Evolutionary conservation across 1,140 invertebrate species (phyloP).

Genomic region (Manduca sexta): DNA sequence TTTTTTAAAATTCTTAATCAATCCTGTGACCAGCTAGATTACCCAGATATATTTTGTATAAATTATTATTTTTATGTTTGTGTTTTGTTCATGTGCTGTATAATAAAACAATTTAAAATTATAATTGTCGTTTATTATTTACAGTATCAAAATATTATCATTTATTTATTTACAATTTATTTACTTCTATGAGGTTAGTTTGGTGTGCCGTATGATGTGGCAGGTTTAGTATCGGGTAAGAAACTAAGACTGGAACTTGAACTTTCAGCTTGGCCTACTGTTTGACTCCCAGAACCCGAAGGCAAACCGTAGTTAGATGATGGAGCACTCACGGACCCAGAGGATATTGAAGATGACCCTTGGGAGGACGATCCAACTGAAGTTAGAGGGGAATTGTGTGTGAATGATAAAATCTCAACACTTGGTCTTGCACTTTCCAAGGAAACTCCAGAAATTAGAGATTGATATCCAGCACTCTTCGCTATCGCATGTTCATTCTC

Average conservation of each 20-base stretch:
- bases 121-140: slow-evolving; percentile 29
- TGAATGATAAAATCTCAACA: slow-evolving; percentile 55
- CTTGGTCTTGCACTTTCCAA: slow-evolving; percentile 54
- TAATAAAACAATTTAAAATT: background rate
- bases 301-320: slow-evolving; percentile 31
- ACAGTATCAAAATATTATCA: slow-evolving; percentile 25
- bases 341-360: slow-evolving; percentile 10
- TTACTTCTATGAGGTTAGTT: slow-evolving; percentile 15
- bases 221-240: slow-evolving; percentile 26
- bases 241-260: slow-evolving; percentile 13
- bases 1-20: too few species aligned
- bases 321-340: slow-evolving; percentile 11
- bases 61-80: too few species aligned
- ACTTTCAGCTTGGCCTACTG: slow-evolving; percentile 1
- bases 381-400: slow-evolving; percentile 36
- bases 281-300: slow-evolving; percentile 3
- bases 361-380: background rate
- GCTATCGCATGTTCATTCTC: slow-evolving; percentile 54
- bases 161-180: slow-evolving; percentile 27
- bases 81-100: too few species aligned
- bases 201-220: slow-evolving; percentile 26
- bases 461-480: slow-evolving; percentile 43
- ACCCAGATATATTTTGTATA: too few species aligned
- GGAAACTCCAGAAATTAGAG: slow-evolving; percentile 53
- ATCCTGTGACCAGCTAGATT: too few species aligned